phyloP scores from a whole-genome alignment of 2,113 vertebrate genomes.

The Glaucidium brasilianum region DNA sequence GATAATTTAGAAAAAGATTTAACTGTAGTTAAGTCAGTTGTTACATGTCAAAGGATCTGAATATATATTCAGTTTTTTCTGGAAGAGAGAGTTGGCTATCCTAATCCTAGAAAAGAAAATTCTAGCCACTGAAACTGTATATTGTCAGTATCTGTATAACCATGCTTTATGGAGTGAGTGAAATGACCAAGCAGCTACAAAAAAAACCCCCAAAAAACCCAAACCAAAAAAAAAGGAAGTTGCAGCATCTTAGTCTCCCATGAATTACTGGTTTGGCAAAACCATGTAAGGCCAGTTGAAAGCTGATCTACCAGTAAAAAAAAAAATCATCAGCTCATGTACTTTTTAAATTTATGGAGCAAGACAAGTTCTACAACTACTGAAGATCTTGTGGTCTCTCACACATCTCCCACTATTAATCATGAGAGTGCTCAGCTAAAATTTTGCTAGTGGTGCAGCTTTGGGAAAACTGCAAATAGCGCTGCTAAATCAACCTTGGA shows the following conservation, averaged over 20 bases:
- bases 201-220: not conserved
- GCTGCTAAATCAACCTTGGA: not conserved
- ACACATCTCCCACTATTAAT: not conserved
- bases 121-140: not conserved
- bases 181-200: not conserved
- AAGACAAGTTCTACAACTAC: not conserved
- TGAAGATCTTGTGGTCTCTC: not conserved
- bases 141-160: slow-evolving; percentile 13
- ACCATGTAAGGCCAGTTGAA: not conserved
- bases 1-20: not conserved
- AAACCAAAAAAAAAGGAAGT: too few species aligned
- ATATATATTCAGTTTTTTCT: not conserved
- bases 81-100: not conserved
- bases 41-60: not conserved
- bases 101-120: not conserved
- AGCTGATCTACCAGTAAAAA: not conserved
- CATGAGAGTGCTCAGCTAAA: not conserved
- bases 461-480: not conserved
- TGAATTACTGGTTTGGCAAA: not conserved
- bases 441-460: not conserved
- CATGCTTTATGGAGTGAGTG: not conserved
- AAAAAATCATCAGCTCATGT: not conserved
- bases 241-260: not conserved
- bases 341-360: not conserved
- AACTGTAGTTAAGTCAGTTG: not conserved